phyloP scores from a whole-genome alignment of 2,113 vertebrate species.

The Charina bottae region DNA sequence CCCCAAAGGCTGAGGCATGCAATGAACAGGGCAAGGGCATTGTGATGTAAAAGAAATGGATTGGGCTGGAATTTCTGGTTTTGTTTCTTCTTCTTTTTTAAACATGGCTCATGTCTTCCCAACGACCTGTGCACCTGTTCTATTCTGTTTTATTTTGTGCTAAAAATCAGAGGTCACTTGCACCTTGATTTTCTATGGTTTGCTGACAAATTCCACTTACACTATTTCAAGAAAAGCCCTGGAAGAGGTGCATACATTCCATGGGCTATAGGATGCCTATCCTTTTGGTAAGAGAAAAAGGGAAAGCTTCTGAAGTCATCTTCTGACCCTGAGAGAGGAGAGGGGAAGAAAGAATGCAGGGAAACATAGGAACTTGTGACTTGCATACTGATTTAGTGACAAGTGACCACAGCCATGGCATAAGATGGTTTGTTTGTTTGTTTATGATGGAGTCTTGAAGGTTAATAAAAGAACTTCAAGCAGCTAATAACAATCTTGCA shows the following conservation, averaged over 20 bases:
- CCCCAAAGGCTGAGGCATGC: neutral
- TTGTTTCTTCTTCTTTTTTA: neutral
- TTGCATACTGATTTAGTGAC: neutral
- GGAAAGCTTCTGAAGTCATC: neutral
- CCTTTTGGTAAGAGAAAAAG: neutral
- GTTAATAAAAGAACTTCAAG: no score
- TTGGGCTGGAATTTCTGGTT: neutral
- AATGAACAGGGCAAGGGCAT: neutral
- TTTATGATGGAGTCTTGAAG: no score
- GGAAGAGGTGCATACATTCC: neutral
- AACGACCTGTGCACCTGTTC: neutral
- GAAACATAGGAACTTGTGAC: neutral
- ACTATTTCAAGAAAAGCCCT: neutral
- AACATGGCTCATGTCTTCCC: neutral
- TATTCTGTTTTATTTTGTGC: neutral
- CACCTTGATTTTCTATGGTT: neutral
- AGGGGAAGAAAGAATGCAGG: neutral
- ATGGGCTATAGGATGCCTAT: neutral
- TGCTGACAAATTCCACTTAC: neutral
- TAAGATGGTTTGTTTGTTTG: neutral
- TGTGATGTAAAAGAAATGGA: neutral
- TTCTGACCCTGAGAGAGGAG: neutral
- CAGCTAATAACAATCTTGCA: no score
- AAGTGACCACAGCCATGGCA: neutral
- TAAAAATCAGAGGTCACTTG: neutral